A percentile compares a stretch with the other conserved stretches of the same genome.
These are phyloP conservation scores for Miltochrista miniata DNA, from an alignment of 2,888 invertebrate genomes.

Conservation along the genomic window DNA sequence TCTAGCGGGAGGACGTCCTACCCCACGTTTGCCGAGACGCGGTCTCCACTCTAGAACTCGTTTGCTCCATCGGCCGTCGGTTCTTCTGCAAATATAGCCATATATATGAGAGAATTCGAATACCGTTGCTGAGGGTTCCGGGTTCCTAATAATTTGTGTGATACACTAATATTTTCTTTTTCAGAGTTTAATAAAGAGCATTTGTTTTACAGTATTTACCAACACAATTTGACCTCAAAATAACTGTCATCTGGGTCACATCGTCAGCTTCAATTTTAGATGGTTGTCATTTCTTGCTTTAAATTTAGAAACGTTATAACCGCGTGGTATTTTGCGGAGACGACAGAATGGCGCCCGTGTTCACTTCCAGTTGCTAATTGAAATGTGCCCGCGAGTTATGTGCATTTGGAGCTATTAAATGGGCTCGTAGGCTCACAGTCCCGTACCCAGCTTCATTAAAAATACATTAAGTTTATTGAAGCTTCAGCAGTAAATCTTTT, in stretches of 20 bases:
- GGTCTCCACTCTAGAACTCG: too few species aligned
- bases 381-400: constrained; percentile 52
- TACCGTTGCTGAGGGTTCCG: too few species aligned
- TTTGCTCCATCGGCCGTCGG: too few species aligned
- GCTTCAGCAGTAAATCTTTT: constrained; percentile 39
- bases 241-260: constrained; percentile 32
- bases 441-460: constrained; percentile 49
- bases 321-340: constrained; percentile 22
- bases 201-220: too few species aligned
- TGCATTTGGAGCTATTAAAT: constrained; percentile 60
- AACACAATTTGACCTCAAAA: constrained; percentile 30
- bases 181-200: too few species aligned
- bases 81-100: too few species aligned
- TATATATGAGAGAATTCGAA: too few species aligned
- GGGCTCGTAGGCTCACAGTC: constrained; percentile 42
- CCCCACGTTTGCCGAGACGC: too few species aligned
- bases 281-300: constrained; percentile 31
- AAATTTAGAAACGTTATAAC: constrained; percentile 35
- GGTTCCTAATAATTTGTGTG: too few species aligned
- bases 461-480: constrained; percentile 57
- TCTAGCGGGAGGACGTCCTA: too few species aligned
- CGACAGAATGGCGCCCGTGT: constrained; percentile 35
- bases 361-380: constrained; percentile 52
- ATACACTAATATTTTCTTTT: too few species aligned
- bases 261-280: constrained; percentile 33